Percentiles rank a stretch among this genome's conserved stretches.
Conservation (phyloP, 2,888 invertebrate genomes). For the Nephrotoma appendiculata region DNA sequence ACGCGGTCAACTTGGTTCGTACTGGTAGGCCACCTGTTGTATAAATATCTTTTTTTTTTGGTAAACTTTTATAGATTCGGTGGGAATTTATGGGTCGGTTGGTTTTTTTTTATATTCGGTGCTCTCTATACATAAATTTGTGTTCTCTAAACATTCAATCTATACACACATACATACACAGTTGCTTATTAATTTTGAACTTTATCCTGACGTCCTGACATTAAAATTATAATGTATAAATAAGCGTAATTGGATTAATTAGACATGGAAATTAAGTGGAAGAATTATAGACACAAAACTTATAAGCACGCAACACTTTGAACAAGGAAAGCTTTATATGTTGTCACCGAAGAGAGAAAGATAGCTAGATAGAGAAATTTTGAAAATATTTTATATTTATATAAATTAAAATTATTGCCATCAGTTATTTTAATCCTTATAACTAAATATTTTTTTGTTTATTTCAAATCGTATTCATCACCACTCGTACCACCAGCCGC, state of each 20-base stretch:
- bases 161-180: not conserved
- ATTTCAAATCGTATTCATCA: not conserved
- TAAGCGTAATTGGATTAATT: not conserved
- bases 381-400: not conserved
- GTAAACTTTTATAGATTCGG: not conserved
- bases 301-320: not conserved
- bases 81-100: not conserved
- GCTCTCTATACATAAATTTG: not conserved
- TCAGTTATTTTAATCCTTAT: not conserved
- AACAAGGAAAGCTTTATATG: not conserved
- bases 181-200: not conserved
- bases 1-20: not conserved
- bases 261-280: not conserved
- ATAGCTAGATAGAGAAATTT: not conserved
- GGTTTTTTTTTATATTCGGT: not conserved
- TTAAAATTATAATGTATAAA: not conserved
- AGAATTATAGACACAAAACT: not conserved
- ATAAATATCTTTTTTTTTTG: not conserved
- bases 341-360: not conserved
- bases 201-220: not conserved
- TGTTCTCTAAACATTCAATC: not conserved
- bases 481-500: not conserved
- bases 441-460: not conserved
- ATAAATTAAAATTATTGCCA: not conserved
- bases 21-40: not conserved